Conservation (phyloP, 2,888 invertebrate genomes). For the Bembecia ichneumoniformis region DNA sequence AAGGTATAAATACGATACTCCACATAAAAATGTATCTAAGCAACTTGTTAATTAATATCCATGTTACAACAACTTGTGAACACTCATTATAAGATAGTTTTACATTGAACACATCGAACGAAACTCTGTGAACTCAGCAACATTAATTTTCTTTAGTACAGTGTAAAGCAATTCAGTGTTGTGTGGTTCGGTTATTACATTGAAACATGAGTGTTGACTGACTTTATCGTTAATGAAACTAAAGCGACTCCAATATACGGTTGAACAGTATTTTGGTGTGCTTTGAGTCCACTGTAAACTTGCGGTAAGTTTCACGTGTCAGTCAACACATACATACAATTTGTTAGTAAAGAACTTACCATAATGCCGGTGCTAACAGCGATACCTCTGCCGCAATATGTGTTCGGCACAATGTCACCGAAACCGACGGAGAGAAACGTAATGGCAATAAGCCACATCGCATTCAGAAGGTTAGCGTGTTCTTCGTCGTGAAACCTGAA, state of each 20-base stretch:
- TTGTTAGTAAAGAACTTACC: slow-evolving; percentile 80
- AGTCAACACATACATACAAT: slow-evolving; percentile 59
- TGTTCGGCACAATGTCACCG: slow-evolving; percentile 99
- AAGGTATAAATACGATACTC: too few relatives aligned
- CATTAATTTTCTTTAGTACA: slow-evolving; percentile 20
- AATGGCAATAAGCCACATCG: slow-evolving; percentile 99
- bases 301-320: slow-evolving; percentile 20
- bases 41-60: slow-evolving; percentile 20
- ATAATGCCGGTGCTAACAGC: slow-evolving; percentile 99
- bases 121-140: slow-evolving; percentile 29
- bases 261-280: slow-evolving; percentile 1
- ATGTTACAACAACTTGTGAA: slow-evolving; percentile 25
- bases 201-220: slow-evolving; percentile 56
- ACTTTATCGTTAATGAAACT: slow-evolving; percentile 19
- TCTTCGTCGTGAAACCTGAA: slow-evolving; percentile 97
- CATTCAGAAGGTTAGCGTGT: slow-evolving; percentile 98
- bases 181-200: slow-evolving; percentile 52
- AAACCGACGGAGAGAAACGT: slow-evolving; percentile 99
- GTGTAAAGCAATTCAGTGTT: slow-evolving; percentile 46
- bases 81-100: slow-evolving; percentile 19
- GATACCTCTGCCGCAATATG: slow-evolving; percentile 99
- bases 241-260: slow-evolving; percentile 5
- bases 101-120: slow-evolving; percentile 31
- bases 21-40: slow-evolving; percentile 11
- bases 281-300: not conserved